phyloP scores from a whole-genome alignment of 2,888 invertebrate species.

The Trissolcus brochymenae region DNA sequence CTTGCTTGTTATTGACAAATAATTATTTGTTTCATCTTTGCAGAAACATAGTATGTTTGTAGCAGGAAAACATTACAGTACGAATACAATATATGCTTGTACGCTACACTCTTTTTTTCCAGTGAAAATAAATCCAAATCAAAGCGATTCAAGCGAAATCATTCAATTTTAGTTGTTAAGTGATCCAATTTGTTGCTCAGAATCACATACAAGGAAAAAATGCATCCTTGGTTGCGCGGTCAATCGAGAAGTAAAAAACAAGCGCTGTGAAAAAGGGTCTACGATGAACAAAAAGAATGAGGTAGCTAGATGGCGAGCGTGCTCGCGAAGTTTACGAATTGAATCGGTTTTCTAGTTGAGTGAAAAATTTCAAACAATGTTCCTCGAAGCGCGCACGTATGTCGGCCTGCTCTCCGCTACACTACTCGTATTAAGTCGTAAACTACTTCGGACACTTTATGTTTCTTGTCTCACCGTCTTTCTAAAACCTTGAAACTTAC shows the following conservation, averaged over 20 bases:
- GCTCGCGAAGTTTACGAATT: constrained; percentile 49
- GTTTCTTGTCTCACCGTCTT: constrained; percentile 51
- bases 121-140: constrained; percentile 15
- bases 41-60: not conserved
- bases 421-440: constrained; percentile 52
- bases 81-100: no score
- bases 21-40: no score
- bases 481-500: constrained; percentile 45
- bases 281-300: constrained; percentile 29
- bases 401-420: constrained; percentile 41
- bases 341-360: constrained; percentile 51
- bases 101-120: no score
- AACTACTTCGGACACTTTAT: constrained; percentile 54
- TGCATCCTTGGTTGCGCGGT: constrained; percentile 33
- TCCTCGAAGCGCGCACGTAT: constrained; percentile 46
- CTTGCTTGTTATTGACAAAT: no score
- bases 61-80: not conserved
- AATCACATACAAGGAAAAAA: constrained; percentile 27
- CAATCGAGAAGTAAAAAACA: constrained; percentile 2
- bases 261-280: constrained; percentile 11
- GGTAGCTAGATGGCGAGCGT: constrained; percentile 9
- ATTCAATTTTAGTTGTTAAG: constrained; percentile 41
- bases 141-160: constrained; percentile 25
- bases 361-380: constrained; percentile 51
- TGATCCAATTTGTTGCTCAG: constrained; percentile 38